Conservation (phyloP, 2,797 vertebrate genomes). For the Oreochromis mossambicus region DNA sequence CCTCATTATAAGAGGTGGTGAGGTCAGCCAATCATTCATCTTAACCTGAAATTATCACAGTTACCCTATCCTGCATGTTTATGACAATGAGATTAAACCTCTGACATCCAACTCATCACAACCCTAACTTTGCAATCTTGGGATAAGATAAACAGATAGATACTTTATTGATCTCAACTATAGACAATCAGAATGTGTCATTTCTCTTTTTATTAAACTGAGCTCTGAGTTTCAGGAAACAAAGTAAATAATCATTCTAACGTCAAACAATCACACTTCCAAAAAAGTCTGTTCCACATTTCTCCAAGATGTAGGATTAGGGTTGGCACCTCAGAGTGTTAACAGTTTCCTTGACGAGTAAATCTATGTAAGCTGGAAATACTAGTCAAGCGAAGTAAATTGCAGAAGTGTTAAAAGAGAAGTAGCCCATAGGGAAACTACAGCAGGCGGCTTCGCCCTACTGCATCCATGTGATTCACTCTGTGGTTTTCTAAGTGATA, state of each 20-base stretch:
- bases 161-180: background rate
- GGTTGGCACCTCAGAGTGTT: background rate
- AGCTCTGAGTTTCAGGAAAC: background rate
- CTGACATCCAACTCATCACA: background rate
- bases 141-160: background rate
- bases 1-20: too few relatives aligned
- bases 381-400: background rate
- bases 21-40: background rate
- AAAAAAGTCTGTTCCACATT: background rate
- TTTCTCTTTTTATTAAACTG: background rate
- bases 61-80: background rate
- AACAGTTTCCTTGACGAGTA: background rate
- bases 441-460: background rate
- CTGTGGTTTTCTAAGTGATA: background rate
- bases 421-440: slow-evolving; percentile 17
- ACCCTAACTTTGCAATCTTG: background rate
- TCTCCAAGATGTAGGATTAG: background rate
- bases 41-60: background rate
- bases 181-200: background rate
- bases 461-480: background rate
- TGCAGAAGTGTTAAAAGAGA: slow-evolving; percentile 25
- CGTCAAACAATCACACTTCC: background rate
- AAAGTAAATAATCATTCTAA: background rate
- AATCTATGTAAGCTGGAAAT: slow-evolving; percentile 12
- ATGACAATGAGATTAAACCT: background rate